Percentiles rank a stretch among this genome's conserved stretches.
phyloP scores from a whole-genome alignment of 1,140 invertebrate genomes.

The Bombus polaris region DNA sequence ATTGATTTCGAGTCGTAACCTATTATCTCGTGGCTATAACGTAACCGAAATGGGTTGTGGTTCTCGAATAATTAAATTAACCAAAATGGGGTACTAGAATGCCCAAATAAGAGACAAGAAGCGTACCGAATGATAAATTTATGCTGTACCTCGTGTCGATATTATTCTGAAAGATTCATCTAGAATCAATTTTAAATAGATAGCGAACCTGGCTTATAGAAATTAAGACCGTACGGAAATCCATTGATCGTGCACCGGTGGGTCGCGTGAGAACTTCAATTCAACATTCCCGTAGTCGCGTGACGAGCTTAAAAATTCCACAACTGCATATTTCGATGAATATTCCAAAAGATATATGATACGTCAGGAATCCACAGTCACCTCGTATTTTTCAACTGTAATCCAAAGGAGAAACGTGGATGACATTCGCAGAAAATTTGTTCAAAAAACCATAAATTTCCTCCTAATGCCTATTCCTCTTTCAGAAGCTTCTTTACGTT shows the following conservation, averaged over 20 bases:
- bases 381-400: background rate
- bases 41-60: background rate
- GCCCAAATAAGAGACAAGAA: too few relatives aligned
- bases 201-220: background rate
- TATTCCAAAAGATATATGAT: background rate
- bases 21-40: background rate
- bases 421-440: background rate
- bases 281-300: background rate
- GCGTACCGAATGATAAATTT: too few relatives aligned
- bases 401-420: background rate
- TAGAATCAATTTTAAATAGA: background rate
- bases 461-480: too few relatives aligned
- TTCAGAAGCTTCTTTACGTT: too few relatives aligned
- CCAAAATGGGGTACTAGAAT: background rate
- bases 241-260: too few relatives aligned
- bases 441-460: too few relatives aligned
- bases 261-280: background rate
- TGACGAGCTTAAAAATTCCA: constrained; percentile 24
- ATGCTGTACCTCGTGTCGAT: too few relatives aligned
- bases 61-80: background rate
- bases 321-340: background rate
- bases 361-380: background rate
- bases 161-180: background rate
- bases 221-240: background rate
- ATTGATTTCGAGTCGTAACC: background rate